Evolutionary conservation across 2,888 invertebrate genomes (phyloP), one percentile per base, ranked within the genome.

Genomic region (Lepidocyrtinus sp.): DNA sequence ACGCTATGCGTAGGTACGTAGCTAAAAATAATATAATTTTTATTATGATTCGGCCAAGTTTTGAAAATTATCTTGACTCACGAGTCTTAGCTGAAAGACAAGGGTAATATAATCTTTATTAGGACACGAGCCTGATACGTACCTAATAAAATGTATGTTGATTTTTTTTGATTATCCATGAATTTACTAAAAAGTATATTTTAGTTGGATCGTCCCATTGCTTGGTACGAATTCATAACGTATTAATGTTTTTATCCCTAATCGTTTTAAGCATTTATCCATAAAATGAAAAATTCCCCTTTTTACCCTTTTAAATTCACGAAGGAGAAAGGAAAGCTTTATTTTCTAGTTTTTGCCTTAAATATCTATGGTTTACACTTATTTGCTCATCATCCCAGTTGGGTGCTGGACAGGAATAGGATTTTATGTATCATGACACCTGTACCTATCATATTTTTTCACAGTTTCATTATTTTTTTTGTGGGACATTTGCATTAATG

Each of bases 371-470:
- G n/a, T n/a, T n/a, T n/a, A n/a, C n/a, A n/a, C 63, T 17, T 22
- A n/a, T 17, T 63, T 26, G 12, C 63, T 24, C 9, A 24, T 12
- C 24, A 50, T 64, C 73, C 46, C 73, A 21, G 45, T 36, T 59
- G 65, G 74, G 74, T 65, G 65, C 63, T 62, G 61, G 55, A 24
- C 70, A 55, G 9, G 3, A 36, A 61, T 55, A 71, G 64, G 69
- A n/a, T n/a, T n/a, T n/a, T n/a, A n/a, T n/a, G n/a, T n/a, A n/a
- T n/a, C n/a, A 77, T 77, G 76, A 77, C 76, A 77, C 76, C 76
- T 77, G 76, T 70, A 77, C 76, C 21, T 77, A 71, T 71, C 70
- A 77, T 70, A 70, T 71, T 77, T 77, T 70, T 77, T 76, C 76
- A 75, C 75, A 70, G 26, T 64, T 77, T 65, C 65, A 71, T 71